Conservation (phyloP, 2,113 vertebrate genomes). For the Aptenodytes patagonicus region DNA sequence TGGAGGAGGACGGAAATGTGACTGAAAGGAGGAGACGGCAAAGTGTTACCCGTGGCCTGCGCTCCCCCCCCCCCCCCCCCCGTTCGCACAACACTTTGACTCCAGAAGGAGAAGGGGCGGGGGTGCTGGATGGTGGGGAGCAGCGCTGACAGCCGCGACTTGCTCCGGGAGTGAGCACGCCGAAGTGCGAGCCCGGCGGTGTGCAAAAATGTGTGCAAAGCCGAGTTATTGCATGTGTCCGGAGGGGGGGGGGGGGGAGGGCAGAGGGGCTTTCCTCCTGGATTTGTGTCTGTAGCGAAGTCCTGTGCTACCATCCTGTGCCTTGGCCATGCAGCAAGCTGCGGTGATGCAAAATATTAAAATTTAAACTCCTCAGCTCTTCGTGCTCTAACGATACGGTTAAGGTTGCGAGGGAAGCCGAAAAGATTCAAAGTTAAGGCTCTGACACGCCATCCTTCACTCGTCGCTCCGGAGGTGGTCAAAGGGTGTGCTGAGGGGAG, state of each 20-base stretch:
- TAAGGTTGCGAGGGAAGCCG: background rate
- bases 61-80: background rate
- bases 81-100: background rate
- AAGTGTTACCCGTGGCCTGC: constrained; percentile 56
- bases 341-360: constrained; percentile 28
- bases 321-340: background rate
- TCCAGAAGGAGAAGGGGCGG: background rate
- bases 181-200: background rate
- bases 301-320: background rate
- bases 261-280: background rate
- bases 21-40: constrained; percentile 52
- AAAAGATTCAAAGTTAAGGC: constrained; percentile 4
- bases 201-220: constrained; percentile 34
- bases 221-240: constrained; percentile 8
- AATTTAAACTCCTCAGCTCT: constrained; percentile 4
- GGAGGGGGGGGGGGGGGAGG: background rate
- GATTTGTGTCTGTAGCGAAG: background rate
- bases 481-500: background rate
- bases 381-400: background rate
- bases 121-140: constrained; percentile 10
- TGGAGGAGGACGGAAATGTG: constrained; percentile 70
- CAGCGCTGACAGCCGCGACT: constrained; percentile 33
- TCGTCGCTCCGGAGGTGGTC: background rate
- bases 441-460: background rate
- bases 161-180: background rate